Evolutionary conservation across 2,888 invertebrate species (phyloP).

Genomic region (Tanypteryx hageni): DNA sequence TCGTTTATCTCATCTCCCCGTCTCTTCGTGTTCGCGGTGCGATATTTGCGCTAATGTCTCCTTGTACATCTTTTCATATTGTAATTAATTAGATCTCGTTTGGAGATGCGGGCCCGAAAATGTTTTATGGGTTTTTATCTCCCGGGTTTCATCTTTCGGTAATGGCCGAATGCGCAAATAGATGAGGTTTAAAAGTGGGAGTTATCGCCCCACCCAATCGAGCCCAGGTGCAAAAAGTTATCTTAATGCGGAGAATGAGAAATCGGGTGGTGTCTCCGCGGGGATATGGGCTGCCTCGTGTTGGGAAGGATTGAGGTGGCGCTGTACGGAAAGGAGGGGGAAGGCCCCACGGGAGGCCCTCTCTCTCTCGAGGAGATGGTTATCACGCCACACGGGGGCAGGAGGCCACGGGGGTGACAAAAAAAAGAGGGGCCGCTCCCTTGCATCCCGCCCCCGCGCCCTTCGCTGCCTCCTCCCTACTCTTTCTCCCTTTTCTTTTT

Average conservation of each 20-base stretch:
- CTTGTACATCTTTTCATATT: not conserved
- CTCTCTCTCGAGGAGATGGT: not conserved
- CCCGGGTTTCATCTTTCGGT: not conserved
- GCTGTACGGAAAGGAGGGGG: not conserved
- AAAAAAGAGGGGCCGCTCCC: not conserved
- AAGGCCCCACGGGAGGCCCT: not conserved
- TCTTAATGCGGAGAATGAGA: not conserved
- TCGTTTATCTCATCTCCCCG: not conserved
- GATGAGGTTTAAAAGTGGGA: not conserved
- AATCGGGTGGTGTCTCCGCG: not conserved
- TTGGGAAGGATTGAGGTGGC: not conserved
- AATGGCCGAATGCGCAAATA: not conserved
- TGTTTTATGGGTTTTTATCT: not conserved
- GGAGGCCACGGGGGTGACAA: slow-evolving; percentile 1
- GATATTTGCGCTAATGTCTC: slow-evolving; percentile 3
- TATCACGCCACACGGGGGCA: slow-evolving; percentile 33
- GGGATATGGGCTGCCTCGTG: not conserved
- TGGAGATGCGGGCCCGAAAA: not conserved
- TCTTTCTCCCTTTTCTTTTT: not conserved
- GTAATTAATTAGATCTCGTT: not conserved
- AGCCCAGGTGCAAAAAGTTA: not conserved
- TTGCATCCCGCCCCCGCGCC: too few species aligned
- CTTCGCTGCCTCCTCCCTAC: not conserved
- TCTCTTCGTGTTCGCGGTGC: not conserved
- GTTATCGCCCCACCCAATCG: not conserved